Evolutionary conservation across 2,113 vertebrate species (phyloP).

Genomic region (Cyprinus carpio): DNA sequence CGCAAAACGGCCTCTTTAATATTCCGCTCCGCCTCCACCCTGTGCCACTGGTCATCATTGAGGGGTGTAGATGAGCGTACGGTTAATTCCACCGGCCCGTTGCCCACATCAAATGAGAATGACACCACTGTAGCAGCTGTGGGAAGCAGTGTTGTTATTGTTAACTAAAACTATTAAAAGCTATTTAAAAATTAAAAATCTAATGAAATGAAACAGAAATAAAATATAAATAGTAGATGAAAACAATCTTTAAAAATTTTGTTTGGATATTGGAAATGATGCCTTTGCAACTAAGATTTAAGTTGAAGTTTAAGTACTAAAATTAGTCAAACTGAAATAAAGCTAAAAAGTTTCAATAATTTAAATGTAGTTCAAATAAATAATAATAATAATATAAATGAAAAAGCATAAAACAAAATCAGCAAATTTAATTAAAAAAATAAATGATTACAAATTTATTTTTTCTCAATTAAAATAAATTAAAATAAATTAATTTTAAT

Average conservation of each 20-base stretch:
- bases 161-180: background rate
- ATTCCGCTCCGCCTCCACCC: slow-evolving; percentile 87
- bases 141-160: background rate
- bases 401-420: background rate
- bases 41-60: slow-evolving; percentile 93
- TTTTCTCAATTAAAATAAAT: background rate
- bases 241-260: background rate
- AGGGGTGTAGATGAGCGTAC: slow-evolving; percentile 79
- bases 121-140: slow-evolving; percentile 82
- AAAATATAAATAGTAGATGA: background rate
- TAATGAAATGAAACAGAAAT: background rate
- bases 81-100: slow-evolving; percentile 83
- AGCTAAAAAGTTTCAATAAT: background rate
- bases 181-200: background rate
- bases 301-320: background rate
- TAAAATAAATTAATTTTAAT: background rate
- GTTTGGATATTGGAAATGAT: background rate
- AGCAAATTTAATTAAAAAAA: background rate
- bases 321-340: background rate
- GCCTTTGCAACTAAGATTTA: background rate
- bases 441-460: background rate
- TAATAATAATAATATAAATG: background rate
- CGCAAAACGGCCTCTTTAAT: slow-evolving; percentile 89
- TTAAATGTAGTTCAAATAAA: background rate
- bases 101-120: slow-evolving; percentile 91